Conservation (phyloP, 2,797 vertebrate genomes). For the Eremophila alpestris region DNA sequence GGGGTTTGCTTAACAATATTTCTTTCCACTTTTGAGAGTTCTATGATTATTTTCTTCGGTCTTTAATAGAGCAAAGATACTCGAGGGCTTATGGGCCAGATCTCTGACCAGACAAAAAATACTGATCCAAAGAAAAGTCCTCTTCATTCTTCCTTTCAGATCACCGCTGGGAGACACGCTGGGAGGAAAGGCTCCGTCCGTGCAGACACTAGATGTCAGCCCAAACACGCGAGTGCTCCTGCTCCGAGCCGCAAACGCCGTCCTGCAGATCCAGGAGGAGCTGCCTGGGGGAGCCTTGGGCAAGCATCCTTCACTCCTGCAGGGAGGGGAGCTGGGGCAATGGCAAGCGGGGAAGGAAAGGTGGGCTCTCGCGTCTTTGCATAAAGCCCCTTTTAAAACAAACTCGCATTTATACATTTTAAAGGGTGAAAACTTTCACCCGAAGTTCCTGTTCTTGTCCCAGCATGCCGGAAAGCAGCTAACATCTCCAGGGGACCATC, state of each 20-base stretch:
- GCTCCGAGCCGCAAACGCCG: neutral
- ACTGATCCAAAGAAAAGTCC: neutral
- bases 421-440: neutral
- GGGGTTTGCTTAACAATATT: neutral
- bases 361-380: fast-evolving
- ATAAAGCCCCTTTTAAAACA: too few relatives aligned
- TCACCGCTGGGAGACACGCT: fast-evolving
- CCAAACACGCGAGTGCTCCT: neutral
- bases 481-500: fast-evolving
- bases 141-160: neutral
- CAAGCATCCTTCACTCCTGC: neutral
- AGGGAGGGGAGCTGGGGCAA: neutral
- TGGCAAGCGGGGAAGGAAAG: too few relatives aligned
- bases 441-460: neutral
- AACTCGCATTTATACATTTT: neutral
- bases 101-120: neutral
- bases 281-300: neutral
- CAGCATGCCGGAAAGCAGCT: neutral
- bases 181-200: neutral
- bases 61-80: neutral
- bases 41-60: neutral
- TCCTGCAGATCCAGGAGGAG: neutral
- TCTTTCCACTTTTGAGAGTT: neutral
- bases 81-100: fast-evolving
- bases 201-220: constrained; percentile 70